Evolutionary conservation across 1,140 invertebrate genomes (phyloP).

Genomic region (Procambarus clarkii): DNA sequence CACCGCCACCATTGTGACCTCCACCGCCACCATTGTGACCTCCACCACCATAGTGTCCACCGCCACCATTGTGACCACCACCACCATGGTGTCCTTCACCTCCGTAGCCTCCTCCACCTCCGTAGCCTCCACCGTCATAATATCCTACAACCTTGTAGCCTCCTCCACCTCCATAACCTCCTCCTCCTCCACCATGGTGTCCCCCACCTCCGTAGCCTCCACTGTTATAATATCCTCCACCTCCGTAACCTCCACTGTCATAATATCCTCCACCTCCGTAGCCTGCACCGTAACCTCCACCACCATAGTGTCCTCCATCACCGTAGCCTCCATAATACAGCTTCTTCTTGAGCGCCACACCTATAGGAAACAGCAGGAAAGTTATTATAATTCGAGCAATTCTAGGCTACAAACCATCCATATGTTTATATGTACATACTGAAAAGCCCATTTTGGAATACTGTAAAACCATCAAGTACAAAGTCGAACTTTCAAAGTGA

Average conservation of each 20-base stretch:
- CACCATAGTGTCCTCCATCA: background rate
- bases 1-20: too few relatives aligned
- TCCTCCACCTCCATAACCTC: background rate
- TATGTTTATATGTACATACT: background rate
- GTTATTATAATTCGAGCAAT: background rate
- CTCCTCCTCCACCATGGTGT: background rate
- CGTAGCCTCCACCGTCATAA: too few relatives aligned
- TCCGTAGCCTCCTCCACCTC: constrained; percentile 12
- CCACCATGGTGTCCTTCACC: constrained; percentile 13
- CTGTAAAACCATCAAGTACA: background rate
- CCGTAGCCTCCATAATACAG: background rate
- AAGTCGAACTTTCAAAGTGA: too few relatives aligned
- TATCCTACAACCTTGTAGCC: constrained; percentile 17
- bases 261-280: background rate
- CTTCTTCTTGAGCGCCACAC: constrained; percentile 48
- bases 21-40: too few relatives aligned
- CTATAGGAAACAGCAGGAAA: background rate
- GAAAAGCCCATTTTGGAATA: background rate
- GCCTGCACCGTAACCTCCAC: background rate
- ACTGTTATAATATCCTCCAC: background rate
- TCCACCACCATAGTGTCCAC: background rate
- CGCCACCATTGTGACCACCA: constrained; percentile 3
- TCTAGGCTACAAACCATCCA: background rate
- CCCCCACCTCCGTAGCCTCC: background rate
- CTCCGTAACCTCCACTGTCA: background rate